These are phyloP conservation scores for Zootermopsis nevadensis DNA, from an alignment of 2,888 invertebrate genomes.

Conservation along the genomic window DNA sequence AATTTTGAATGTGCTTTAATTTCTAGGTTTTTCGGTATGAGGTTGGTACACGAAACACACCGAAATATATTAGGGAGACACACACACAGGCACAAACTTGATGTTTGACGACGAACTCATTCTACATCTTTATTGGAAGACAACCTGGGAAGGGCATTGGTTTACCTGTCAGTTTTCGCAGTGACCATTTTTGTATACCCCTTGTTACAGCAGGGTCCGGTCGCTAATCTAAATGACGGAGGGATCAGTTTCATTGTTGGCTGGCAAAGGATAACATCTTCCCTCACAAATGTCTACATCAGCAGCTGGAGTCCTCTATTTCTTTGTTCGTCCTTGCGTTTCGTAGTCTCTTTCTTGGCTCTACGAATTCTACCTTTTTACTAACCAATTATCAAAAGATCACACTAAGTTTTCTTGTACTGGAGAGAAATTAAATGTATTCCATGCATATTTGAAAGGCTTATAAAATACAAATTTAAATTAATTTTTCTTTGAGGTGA, in stretches of 20 bases:
- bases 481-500: too few relatives aligned
- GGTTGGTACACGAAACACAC: too few relatives aligned
- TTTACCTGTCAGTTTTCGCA: not conserved
- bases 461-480: not conserved
- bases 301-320: not conserved
- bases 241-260: slow-evolving; percentile 45
- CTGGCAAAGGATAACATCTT: slow-evolving; percentile 41
- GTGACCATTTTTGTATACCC: not conserved
- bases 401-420: not conserved
- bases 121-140: not conserved
- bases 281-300: slow-evolving; percentile 36
- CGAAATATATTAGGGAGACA: too few relatives aligned
- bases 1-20: too few relatives aligned
- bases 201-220: not conserved
- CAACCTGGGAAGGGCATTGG: not conserved
- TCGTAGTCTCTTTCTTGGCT: not conserved
- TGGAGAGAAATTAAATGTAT: not conserved
- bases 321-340: not conserved
- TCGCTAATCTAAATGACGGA: slow-evolving; percentile 14
- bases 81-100: too few relatives aligned
- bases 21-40: too few relatives aligned
- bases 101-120: too few relatives aligned
- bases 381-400: not conserved
- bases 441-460: not conserved
- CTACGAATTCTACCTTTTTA: not conserved